Conservation (phyloP, 2,113 vertebrate species). For the Paratilapia polleni region DNA sequence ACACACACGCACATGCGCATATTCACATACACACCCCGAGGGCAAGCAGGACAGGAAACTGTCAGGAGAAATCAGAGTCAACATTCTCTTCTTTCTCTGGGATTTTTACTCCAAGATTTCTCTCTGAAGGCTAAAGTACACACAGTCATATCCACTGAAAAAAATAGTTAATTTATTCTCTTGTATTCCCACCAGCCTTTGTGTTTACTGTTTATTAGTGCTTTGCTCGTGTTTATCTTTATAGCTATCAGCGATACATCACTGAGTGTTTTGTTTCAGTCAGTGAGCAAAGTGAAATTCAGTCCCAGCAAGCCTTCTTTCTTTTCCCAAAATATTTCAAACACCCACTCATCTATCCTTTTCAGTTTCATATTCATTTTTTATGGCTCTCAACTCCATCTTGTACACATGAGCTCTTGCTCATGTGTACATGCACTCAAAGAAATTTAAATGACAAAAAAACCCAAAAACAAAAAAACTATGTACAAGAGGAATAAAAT, state of each 20-base stretch:
- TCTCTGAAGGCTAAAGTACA: conserved; percentile 51
- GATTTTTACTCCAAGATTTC: conserved; percentile 30
- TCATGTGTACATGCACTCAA: not conserved
- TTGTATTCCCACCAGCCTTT: conserved; percentile 51
- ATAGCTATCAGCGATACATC: conserved; percentile 46
- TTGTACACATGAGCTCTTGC: not conserved
- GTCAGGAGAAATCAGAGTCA: conserved; percentile 71
- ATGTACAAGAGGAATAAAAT: not conserved
- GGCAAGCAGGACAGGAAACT: conserved; percentile 54
- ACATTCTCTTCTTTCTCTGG: conserved; percentile 54
- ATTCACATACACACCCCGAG: conserved; percentile 25
- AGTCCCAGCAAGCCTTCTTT: conserved; percentile 14
- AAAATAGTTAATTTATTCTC: conserved; percentile 36
- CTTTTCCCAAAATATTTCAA: conserved; percentile 25
- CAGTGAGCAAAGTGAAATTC: conserved; percentile 44
- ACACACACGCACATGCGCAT: not conserved
- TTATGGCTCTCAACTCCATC: not conserved
- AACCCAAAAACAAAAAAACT: fast-evolving
- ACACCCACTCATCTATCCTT: conserved; percentile 36
- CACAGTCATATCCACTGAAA: conserved; percentile 13
- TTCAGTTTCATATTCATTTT: conserved; percentile 15
- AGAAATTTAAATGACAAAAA: not conserved
- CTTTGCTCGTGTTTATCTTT: conserved; percentile 49
- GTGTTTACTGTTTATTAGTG: conserved; percentile 61
- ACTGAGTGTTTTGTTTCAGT: conserved; percentile 50